Conservation (phyloP, 2,888 invertebrate species). For the Kryphioiulus occultus region DNA sequence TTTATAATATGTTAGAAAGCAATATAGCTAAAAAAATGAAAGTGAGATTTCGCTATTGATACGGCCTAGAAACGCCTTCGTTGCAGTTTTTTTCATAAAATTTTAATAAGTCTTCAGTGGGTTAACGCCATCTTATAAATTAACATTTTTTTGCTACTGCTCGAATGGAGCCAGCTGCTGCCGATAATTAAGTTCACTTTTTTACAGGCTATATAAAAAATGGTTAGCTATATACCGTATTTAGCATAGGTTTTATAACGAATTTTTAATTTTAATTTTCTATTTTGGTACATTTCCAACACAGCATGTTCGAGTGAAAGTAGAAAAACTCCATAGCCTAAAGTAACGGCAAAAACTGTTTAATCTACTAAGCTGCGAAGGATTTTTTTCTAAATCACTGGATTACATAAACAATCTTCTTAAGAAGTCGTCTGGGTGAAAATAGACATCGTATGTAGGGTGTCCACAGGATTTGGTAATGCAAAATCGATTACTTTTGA, state of each 20-base stretch:
- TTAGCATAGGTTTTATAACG: not conserved
- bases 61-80: not conserved
- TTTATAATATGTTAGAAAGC: not conserved
- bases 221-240: not conserved
- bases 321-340: not conserved
- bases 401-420: not conserved
- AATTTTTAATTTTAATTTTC: not conserved
- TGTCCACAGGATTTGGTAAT: too few relatives aligned
- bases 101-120: not conserved
- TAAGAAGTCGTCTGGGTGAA: not conserved
- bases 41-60: not conserved
- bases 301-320: not conserved
- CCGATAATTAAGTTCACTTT: not conserved
- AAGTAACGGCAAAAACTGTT: not conserved
- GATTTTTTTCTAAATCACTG: not conserved
- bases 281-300: not conserved
- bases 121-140: not conserved
- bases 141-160: not conserved
- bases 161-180: constrained; percentile 4
- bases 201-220: not conserved
- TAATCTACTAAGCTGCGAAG: not conserved
- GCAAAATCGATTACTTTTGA: too few relatives aligned
- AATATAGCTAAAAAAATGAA: not conserved
- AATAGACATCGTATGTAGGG: too few relatives aligned
- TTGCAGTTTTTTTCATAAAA: not conserved